A percentile compares a stretch with the other conserved stretches of the same genome.
These are phyloP conservation scores for Cancer borealis DNA, from an alignment of 2,888 invertebrate genomes.

Conservation along the genomic window DNA sequence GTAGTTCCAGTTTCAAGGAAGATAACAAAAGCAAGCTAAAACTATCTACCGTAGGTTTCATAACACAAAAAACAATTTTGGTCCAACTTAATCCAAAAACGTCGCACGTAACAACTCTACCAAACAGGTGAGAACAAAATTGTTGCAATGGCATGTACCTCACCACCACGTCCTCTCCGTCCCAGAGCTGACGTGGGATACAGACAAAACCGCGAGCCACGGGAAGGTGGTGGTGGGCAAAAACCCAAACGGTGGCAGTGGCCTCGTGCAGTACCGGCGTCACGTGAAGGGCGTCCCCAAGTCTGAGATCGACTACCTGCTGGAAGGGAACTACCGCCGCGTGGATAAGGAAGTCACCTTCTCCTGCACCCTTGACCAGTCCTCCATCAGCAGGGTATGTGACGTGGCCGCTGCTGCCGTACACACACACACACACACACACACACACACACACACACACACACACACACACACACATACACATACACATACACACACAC, in stretches of 20 bases:
- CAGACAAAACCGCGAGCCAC: conserved; percentile 63
- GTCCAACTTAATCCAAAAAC: not conserved
- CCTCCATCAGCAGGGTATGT: conserved; percentile 62
- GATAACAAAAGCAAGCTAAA: too few species aligned
- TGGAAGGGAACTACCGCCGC: conserved; percentile 67
- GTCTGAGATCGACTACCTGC: conserved; percentile 60
- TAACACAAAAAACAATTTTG: too few species aligned
- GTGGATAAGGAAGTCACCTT: conserved; percentile 67
- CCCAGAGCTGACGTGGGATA: conserved; percentile 65
- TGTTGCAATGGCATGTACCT: not conserved
- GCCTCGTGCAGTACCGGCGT: conserved; percentile 50
- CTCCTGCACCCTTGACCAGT: conserved; percentile 65
- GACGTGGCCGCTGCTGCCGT: too few species aligned
- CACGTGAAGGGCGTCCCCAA: conserved; percentile 57
- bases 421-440: conserved; percentile 36
- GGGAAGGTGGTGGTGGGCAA: conserved; percentile 54
- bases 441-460: conserved; percentile 49
- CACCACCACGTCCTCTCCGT: not conserved
- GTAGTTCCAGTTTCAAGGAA: too few species aligned
- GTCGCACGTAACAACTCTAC: too few species aligned
- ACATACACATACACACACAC: conserved; percentile 39
- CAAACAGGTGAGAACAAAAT: too few species aligned
- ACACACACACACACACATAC: conserved; percentile 28
- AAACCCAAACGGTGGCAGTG: conserved; percentile 56
- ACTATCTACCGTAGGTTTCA: too few species aligned